A percentile compares a stretch with the other conserved stretches of the same genome.
phyloP scores from a whole-genome alignment of 2,113 vertebrate genomes.

The Lepisosteus osseus region DNA sequence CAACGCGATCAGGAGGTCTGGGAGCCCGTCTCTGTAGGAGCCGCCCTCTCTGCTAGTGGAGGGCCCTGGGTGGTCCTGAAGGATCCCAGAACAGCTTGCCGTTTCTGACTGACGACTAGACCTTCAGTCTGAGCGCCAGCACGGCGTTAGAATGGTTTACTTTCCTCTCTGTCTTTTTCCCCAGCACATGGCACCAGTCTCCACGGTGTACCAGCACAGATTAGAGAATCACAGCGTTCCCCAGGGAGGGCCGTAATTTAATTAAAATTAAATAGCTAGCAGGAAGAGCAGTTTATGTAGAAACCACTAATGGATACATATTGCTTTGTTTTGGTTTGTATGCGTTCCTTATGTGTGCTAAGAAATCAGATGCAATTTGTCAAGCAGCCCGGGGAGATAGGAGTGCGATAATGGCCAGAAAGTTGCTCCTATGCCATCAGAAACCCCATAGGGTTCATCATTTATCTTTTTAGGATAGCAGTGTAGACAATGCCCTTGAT shows the following conservation, averaged over 20 bases:
- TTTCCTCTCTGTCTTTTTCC: conserved; percentile 33
- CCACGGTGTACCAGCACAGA: conserved; percentile 46
- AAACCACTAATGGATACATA: conserved; percentile 65
- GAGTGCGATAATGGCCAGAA: conserved; percentile 25
- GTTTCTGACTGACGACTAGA: too few species aligned
- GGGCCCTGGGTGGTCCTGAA: too few species aligned
- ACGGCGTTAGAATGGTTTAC: conserved; percentile 28
- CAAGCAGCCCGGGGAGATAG: conserved; percentile 24
- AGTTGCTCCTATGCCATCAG: conserved; percentile 16
- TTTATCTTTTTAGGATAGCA: conserved; percentile 24
- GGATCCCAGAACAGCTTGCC: too few species aligned
- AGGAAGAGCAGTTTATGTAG: conserved; percentile 65
- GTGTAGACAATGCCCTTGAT: conserved; percentile 34
- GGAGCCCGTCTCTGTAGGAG: too few species aligned
- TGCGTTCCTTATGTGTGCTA: not conserved
- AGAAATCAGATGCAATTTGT: conserved; percentile 29
- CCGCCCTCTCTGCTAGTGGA: too few species aligned
- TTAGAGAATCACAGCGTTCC: conserved; percentile 53
- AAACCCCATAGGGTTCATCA: conserved; percentile 37
- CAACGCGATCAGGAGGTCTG: too few species aligned
- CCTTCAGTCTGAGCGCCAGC: not conserved
- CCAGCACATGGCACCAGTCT: conserved; percentile 38
- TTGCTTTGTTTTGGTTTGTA: conserved; percentile 28
- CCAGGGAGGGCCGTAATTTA: conserved; percentile 70
- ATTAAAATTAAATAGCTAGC: conserved; percentile 78